Conservation (phyloP, 2,797 vertebrate species). For the Enteromius afrohamiltoni region DNA sequence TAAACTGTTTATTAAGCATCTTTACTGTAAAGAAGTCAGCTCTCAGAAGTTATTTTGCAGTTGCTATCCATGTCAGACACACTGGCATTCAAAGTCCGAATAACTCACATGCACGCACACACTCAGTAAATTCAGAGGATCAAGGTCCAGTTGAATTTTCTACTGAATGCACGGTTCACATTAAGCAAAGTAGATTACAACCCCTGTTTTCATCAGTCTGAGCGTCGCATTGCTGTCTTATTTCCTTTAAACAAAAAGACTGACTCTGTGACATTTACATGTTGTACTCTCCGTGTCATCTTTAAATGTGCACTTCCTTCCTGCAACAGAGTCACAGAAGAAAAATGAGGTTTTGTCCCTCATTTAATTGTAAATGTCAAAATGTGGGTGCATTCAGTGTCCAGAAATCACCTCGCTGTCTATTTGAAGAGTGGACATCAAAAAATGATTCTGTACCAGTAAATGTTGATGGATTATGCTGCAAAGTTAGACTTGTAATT, state of each 20-base stretch:
- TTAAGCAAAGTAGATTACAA: slow-evolving; percentile 53
- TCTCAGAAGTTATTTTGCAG: slow-evolving; percentile 40
- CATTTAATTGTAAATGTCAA: slow-evolving; percentile 36
- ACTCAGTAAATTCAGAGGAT: slow-evolving; percentile 69
- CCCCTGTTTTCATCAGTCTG: slow-evolving; percentile 25
- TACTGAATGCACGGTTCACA: slow-evolving; percentile 49
- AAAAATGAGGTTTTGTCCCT: slow-evolving; percentile 21
- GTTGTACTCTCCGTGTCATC: slow-evolving; percentile 31
- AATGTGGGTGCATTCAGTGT: neutral
- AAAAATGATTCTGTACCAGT: neutral
- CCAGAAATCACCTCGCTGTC: slow-evolving; percentile 23
- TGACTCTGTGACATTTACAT: slow-evolving; percentile 46
- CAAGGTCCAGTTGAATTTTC: slow-evolving; percentile 76
- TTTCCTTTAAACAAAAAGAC: slow-evolving; percentile 24
- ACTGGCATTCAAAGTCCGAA: slow-evolving; percentile 78
- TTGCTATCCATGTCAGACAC: slow-evolving; percentile 43
- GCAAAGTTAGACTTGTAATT: slow-evolving; percentile 31
- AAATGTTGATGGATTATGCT: slow-evolving; percentile 17
- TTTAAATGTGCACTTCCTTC: slow-evolving; percentile 51
- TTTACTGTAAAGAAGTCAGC: neutral
- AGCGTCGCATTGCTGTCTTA: slow-evolving; percentile 16
- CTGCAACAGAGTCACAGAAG: slow-evolving; percentile 40
- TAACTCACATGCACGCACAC: slow-evolving; percentile 71
- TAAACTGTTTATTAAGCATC: neutral
- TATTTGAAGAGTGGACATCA: neutral